Base-by-base conservation (phyloP, 2,797 vertebrate species). In the Bovichtus variegatus region DNA sequence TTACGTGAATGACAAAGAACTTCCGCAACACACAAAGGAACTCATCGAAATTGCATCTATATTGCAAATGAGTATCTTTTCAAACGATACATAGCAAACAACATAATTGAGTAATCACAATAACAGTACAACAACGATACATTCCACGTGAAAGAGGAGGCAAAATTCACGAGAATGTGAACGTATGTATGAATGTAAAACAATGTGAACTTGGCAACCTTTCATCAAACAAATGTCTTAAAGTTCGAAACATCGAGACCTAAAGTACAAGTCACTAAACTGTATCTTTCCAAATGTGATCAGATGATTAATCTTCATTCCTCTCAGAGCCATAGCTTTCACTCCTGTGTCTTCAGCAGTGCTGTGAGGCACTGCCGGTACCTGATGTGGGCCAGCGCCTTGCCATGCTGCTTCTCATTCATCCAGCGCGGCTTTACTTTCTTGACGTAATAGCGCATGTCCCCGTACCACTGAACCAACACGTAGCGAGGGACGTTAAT, bases 381-480 rank as follows among this genome's bases (percentile, higher is more conserved):
- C 15, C 3, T 58, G 69, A 94, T 34, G 38, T 71, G 86, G 2
- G 65, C 62, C 15, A 88, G 36, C 1, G 78, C 74, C 34, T 21
- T 57, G 0, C 53, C 41, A 78, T 85, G 78, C 49, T 94, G 90
- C 13, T 95, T 90, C n/a, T 27, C 3, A 7, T 65, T 94, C 87
- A 97, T 93, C 96, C 97, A 97, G 74, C 89, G 78, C 12, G 96
- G 93, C 53, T 89, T 93, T 19, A 1, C 23, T 27, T 92, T 95
- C 84, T 96, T 97, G 34, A 97, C 53, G 27, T 91, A 91, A 55
- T 96, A 97, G 23, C 96, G 96, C 5, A 90, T 96, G 84, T 97
- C 95, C 3, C 92, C 87, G 57, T 95, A 97, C 96, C 96, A 97
- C 73, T 96, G 94, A 59, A 95, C 92, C 67, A 97, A 86, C 55